Percentiles rank a stretch among this genome's conserved stretches.
Evolutionary conservation across 2,888 invertebrate species (phyloP).

Genomic region (Lithophane ornitopus): DNA sequence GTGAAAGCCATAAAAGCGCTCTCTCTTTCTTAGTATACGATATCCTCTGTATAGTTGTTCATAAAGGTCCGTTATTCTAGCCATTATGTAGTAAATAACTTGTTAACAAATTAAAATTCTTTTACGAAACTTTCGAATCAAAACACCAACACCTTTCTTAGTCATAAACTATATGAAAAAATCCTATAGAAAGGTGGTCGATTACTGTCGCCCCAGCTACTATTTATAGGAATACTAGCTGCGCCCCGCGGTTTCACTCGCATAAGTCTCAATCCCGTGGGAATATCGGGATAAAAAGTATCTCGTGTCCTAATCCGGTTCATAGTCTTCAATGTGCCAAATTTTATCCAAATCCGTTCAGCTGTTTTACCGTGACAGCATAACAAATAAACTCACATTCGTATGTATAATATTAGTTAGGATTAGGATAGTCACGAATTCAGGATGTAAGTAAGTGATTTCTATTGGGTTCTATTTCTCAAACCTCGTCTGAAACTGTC

Average conservation of each 20-base stretch:
- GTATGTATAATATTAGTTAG: no score
- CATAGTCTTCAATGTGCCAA: no score
- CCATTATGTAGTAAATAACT: constrained; percentile 36
- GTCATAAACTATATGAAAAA: constrained; percentile 60
- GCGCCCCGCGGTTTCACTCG: no score
- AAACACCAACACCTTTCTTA: constrained; percentile 33
- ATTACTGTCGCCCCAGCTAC: constrained; percentile 65
- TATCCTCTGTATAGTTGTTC: constrained; percentile 52
- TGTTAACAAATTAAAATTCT: constrained; percentile 59
- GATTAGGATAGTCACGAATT: no score
- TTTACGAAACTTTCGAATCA: constrained; percentile 69
- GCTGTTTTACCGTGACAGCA: no score
- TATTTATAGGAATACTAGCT: background rate
- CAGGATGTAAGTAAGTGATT: background rate
- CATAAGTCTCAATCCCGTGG: no score
- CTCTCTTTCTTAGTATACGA: constrained; percentile 52
- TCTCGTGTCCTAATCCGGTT: no score
- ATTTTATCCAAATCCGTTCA: no score
- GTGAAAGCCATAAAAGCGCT: constrained; percentile 62
- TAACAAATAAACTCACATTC: no score
- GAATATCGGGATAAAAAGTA: no score
- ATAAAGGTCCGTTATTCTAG: constrained; percentile 49
- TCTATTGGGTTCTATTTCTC: background rate
- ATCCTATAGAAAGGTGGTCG: constrained; percentile 81
- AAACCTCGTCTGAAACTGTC: background rate